Conservation (phyloP, 2,888 invertebrate genomes). For the Magallana nippona region DNA sequence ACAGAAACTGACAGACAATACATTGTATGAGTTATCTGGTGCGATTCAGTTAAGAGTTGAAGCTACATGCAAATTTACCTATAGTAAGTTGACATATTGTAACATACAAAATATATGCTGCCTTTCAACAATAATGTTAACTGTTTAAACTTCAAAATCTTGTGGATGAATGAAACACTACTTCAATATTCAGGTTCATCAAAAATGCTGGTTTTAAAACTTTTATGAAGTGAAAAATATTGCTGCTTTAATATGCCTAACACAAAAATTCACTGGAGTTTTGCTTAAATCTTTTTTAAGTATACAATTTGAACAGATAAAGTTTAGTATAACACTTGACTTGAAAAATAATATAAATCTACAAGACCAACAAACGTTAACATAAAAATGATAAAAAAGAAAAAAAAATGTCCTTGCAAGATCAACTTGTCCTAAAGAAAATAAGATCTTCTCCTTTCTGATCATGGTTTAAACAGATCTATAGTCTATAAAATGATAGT, state of each 20-base stretch:
- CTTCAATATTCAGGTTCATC: not conserved
- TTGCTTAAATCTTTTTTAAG: no score
- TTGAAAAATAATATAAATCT: no score
- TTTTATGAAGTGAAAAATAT: not conserved
- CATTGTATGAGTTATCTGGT: not conserved
- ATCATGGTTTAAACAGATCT: no score
- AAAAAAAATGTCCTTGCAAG: no score
- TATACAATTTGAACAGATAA: not conserved
- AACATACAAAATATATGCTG: conserved; percentile 33
- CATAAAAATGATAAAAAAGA: no score
- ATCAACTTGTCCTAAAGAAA: no score
- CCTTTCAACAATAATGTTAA: conserved; percentile 20
- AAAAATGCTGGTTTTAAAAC: conserved; percentile 3
- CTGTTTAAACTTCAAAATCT: conserved; percentile 25
- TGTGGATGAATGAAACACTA: conserved; percentile 18
- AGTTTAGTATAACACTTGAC: no score
- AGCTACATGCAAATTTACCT: conserved; percentile 12
- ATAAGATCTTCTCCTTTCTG: no score
- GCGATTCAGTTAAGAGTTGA: not conserved
- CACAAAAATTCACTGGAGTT: not conserved
- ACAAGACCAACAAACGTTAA: no score
- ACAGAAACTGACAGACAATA: conserved; percentile 14
- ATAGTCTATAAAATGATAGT: no score
- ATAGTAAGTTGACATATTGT: not conserved
- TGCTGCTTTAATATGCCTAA: conserved; percentile 10